phyloP scores from a whole-genome alignment of 2,888 invertebrate species.

The Melolontha melolontha region DNA sequence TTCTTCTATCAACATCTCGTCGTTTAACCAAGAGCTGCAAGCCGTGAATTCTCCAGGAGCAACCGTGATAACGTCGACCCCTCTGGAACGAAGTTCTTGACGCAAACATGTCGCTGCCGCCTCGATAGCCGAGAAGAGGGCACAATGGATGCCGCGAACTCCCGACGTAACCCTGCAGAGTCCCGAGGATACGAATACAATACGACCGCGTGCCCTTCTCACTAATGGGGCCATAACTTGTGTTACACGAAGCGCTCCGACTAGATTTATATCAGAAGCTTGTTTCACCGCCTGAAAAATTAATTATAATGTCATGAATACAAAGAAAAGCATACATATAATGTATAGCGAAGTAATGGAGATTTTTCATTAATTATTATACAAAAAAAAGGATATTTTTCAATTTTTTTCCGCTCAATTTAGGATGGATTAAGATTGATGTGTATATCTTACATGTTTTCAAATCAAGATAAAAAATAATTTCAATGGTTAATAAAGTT shows the following conservation, averaged over 20 bases:
- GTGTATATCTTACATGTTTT: too few relatives aligned
- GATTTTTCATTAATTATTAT: too few relatives aligned
- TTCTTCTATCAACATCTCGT: conserved; percentile 68
- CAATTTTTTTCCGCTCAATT: too few relatives aligned
- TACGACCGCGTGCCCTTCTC: conserved; percentile 81
- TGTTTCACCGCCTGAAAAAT: conserved; percentile 60
- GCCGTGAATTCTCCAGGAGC: conserved; percentile 88
- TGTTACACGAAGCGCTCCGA: conserved; percentile 73
- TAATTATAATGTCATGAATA: not conserved
- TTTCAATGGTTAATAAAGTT: too few relatives aligned
- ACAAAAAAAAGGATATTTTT: too few relatives aligned
- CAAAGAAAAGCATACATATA: not conserved
- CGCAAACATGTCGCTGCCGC: conserved; percentile 84
- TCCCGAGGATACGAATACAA: conserved; percentile 84
- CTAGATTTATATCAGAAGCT: conserved; percentile 82
- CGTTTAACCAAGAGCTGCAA: conserved; percentile 82
- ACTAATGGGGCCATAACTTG: conserved; percentile 85
- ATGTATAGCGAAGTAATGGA: too few relatives aligned
- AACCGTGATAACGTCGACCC: conserved; percentile 86
- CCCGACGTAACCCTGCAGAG: conserved; percentile 84
- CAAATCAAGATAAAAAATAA: too few relatives aligned
- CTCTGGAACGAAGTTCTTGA: conserved; percentile 81
- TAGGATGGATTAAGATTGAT: too few relatives aligned
- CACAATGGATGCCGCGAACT: conserved; percentile 85
- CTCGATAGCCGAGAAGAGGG: conserved; percentile 82